Evolutionary conservation across 1,140 invertebrate species (phyloP).

Genomic region (Anadara kagoshimensis): DNA sequence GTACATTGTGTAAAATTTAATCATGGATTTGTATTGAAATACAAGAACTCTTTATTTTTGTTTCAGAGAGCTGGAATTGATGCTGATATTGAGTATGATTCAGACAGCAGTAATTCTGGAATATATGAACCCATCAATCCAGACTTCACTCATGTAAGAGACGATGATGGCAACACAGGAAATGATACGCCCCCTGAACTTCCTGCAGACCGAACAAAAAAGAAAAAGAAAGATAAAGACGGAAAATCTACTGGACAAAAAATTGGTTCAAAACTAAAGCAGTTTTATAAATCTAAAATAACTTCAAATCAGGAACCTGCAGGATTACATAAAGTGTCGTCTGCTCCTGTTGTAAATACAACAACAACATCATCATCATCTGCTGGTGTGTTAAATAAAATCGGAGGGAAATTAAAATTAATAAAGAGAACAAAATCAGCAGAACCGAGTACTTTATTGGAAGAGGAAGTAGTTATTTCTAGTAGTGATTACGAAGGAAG

Average conservation of each 20-base stretch:
- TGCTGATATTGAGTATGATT: constrained; percentile 21
- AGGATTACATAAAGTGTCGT: constrained; percentile 1
- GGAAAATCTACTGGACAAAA: constrained; percentile 2
- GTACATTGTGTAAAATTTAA: not conserved
- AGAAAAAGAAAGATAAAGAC: constrained; percentile 19
- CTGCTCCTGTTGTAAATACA: not conserved
- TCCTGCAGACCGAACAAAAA: constrained; percentile 26
- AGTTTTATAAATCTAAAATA: constrained; percentile 27
- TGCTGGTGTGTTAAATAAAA: constrained; percentile 23
- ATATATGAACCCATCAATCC: constrained; percentile 29
- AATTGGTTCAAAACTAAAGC: constrained; percentile 22
- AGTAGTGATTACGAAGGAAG: constrained; percentile 27
- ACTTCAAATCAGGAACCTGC: not conserved
- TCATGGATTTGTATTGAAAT: not conserved
- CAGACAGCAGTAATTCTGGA: constrained; percentile 26
- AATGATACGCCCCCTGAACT: constrained; percentile 19
- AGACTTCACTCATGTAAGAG: not conserved
- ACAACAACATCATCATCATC: not conserved
- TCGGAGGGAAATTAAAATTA: constrained; percentile 25
- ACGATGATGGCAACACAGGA: not conserved
- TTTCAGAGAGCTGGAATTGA: constrained; percentile 15
- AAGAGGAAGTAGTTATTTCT: constrained; percentile 23
- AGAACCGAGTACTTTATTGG: constrained; percentile 1
- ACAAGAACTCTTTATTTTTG: not conserved
- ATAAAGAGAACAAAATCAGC: constrained; percentile 17